Evolutionary conservation across 2,113 vertebrate genomes (phyloP), one percentile per base, ranked within the genome.

Genomic region (Anoplopoma fimbria): DNA sequence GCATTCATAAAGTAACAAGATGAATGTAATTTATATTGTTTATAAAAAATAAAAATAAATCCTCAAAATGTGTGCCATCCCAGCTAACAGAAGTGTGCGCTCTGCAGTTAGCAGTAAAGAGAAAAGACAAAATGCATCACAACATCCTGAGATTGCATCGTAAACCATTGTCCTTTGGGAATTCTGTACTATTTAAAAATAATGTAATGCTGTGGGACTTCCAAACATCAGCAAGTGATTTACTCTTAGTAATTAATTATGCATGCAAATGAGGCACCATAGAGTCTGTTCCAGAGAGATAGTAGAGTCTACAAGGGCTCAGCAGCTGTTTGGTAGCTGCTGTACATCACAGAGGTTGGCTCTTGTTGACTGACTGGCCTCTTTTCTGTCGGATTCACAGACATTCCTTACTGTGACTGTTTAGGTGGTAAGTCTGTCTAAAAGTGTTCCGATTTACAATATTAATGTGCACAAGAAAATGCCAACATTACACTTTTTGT

Each of bases 381-480:
- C 76, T 89, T 90, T 75, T 95, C 83, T 82, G 93, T 95, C 83
- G 93, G 36, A 89, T 95, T 95, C 89, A 91, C 91, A 97, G 96
- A 93, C 64, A 94, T 96, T 95, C 95, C 95, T 75, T 94, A 90
- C 91, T 94, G 87, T 93, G 95, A 96, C 92, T 94, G 90, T 93
- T 62, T 94, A 85, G 95, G 89, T 85, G 96, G 96, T 96, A 95
- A 96, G 96, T 96, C 49, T 67, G 29, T 75, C 53, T 79, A 14
- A 62, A 60, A 86, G 60, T 69, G 55, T 62, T 49, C 14, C 70
- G 51, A 75, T 49, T 65, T 78, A 82, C 76, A 4, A 23, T 33
- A n/a, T 83, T 62, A 47, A 65, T 76, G 17, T 84, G 86, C 92
- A 94, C 82, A 83, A 62, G 2, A 45, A 49, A 71, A 62, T 81